These are phyloP conservation scores for Hippoglossus hippoglossus DNA, from an alignment of 2,797 vertebrate species.

Conservation along the genomic window DNA sequence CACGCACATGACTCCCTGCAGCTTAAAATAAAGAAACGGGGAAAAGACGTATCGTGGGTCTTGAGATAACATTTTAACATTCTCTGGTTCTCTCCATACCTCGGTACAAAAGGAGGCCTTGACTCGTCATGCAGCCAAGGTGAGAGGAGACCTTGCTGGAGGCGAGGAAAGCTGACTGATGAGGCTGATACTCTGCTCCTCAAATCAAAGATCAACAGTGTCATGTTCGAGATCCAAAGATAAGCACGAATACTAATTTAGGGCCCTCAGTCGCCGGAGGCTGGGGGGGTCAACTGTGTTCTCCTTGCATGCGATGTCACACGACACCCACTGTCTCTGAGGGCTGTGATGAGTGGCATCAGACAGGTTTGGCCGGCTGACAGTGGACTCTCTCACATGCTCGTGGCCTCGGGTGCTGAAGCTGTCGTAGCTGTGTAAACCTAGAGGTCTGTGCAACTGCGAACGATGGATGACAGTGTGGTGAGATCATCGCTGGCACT, in stretches of 20 bases:
- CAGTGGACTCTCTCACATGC: conserved; percentile 52
- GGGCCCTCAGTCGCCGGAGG: conserved; percentile 58
- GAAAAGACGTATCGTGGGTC: too few species aligned
- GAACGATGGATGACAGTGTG: conserved; percentile 53
- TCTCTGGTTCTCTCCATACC: conserved; percentile 26
- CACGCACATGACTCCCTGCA: too few species aligned
- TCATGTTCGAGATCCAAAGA: conserved; percentile 74
- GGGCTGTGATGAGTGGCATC: conserved; percentile 63
- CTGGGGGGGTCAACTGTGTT: conserved; percentile 61
- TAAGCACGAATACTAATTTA: conserved; percentile 70
- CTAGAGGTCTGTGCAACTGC: conserved; percentile 66
- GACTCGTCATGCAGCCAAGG: conserved; percentile 18
- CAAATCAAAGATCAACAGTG: conserved; percentile 78
- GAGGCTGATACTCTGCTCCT: conserved; percentile 47
- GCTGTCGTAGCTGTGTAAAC: conserved; percentile 65
- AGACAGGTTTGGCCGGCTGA: conserved; percentile 69
- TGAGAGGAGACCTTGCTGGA: conserved; percentile 47
- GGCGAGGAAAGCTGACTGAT: conserved; percentile 54
- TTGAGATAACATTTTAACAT: neutral
- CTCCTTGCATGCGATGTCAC: conserved; percentile 69
- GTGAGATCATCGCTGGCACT: conserved; percentile 74
- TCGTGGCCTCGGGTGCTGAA: conserved; percentile 57
- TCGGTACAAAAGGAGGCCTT: conserved; percentile 52
- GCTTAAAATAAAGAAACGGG: too few species aligned
- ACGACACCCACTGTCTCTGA: conserved; percentile 68